phyloP scores from a whole-genome alignment of 2,888 invertebrate genomes.

The Calliphora vomitoria region DNA sequence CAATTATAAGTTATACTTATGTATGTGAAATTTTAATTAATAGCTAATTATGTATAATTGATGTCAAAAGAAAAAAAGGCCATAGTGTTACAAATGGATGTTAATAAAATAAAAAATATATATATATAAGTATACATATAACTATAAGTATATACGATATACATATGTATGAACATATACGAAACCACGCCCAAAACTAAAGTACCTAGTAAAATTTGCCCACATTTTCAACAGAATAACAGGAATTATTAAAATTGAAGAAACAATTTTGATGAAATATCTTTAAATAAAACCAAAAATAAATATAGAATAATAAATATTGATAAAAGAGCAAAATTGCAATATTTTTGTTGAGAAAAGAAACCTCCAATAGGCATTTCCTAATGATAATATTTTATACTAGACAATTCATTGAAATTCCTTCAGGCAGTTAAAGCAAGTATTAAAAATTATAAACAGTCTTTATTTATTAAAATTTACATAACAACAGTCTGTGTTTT shows the following conservation, averaged over 20 bases:
- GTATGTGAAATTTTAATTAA: slow-evolving; percentile 37
- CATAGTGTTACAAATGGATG: slow-evolving; percentile 27
- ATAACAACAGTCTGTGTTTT: too few relatives aligned
- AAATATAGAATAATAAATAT: too few relatives aligned
- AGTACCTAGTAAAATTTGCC: background rate
- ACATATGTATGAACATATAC: background rate
- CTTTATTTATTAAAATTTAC: too few relatives aligned
- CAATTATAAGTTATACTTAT: background rate
- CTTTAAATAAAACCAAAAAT: too few relatives aligned
- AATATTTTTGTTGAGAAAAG: too few relatives aligned
- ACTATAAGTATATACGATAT: background rate
- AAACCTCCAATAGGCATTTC: too few relatives aligned
- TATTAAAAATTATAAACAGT: too few relatives aligned
- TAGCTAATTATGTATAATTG: slow-evolving; percentile 23
- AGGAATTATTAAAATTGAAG: background rate
- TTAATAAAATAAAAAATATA: slow-evolving; percentile 50
- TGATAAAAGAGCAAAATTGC: too few relatives aligned
- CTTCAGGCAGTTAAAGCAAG: too few relatives aligned
- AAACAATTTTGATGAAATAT: too few relatives aligned
- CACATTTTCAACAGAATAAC: background rate
- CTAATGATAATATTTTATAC: too few relatives aligned
- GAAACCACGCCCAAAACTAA: background rate
- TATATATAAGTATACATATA: background rate
- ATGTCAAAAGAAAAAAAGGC: slow-evolving; percentile 10
- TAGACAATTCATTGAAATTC: too few relatives aligned